These are phyloP conservation scores for Sericinus montela DNA, from an alignment of 2,888 invertebrate genomes.

Conservation along the genomic window DNA sequence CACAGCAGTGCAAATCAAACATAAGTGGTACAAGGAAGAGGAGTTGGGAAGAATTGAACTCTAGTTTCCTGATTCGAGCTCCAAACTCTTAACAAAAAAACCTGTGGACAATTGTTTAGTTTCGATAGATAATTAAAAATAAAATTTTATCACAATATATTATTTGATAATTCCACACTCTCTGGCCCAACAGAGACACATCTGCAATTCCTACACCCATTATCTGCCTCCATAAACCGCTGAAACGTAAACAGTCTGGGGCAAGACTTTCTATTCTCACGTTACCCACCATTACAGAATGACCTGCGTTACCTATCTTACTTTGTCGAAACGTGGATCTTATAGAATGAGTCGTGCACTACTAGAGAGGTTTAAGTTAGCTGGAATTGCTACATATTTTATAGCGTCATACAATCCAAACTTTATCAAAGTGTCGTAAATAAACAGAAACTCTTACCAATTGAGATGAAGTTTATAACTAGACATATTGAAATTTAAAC, in stretches of 20 bases:
- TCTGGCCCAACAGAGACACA: conserved; percentile 47
- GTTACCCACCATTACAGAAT: conserved; percentile 38
- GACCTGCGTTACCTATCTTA: conserved; percentile 30
- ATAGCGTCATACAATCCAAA: conserved; percentile 53
- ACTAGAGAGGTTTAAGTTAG: conserved; percentile 27
- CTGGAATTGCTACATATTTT: conserved; percentile 45
- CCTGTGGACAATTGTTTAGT: too few relatives aligned
- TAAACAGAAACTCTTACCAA: conserved; percentile 38
- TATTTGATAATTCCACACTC: neutral
- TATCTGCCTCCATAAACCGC: conserved; percentile 66
- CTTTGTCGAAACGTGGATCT: conserved; percentile 11
- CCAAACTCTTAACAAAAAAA: too few relatives aligned
- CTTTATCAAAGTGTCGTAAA: conserved; percentile 61
- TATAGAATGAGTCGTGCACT: conserved; percentile 4
- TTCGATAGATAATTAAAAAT: too few relatives aligned
- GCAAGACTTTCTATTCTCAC: conserved; percentile 36
- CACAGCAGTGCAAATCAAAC: too few relatives aligned
- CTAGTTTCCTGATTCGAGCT: too few relatives aligned
- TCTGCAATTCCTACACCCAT: conserved; percentile 61
- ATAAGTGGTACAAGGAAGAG: too few relatives aligned
- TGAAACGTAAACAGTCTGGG: conserved; percentile 62
- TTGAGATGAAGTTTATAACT: neutral
- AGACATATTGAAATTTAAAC: neutral
- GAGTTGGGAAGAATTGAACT: too few relatives aligned
- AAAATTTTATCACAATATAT: too few relatives aligned